Evolutionary conservation across 1,140 invertebrate genomes (phyloP), one percentile per base, ranked within the genome.

Genomic region (Ruditapes philippinarum): DNA sequence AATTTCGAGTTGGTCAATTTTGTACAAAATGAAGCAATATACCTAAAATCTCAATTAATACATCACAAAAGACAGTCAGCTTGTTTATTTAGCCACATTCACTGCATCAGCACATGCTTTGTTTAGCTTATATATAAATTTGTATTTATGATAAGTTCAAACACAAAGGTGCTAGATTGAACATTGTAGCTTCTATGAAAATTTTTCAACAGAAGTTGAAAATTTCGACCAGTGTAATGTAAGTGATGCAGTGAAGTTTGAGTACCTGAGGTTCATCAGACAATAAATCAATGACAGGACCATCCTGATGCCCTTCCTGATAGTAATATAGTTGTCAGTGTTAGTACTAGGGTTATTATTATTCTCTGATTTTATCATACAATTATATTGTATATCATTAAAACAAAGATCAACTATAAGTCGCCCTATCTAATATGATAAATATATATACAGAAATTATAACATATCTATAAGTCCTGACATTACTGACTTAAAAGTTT

Each of bases 251-350:
- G 79, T 81, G 65, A 65, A 31, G 60, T 9, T 28, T 9, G 0
- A 28, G 28, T 81, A 80, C 57, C 78, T 89, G 78, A 25, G 87
- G n/a, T 54, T 80, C 78, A 54, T 38, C 42, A 9, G 70, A 40
- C 28, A 78, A 28, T 54, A 89, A 38, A 57, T 74, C 78, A 33
- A 70, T 60, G 33, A 73, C 79, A 14, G 62, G 51, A n/a, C 42
- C 33, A 31, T 80, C 78, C 49, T 80, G 78, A 49, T 89, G 78
- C 42, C 65, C 33, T 42, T 89, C 87, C 65, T 73, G 28, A 31
- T 54, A 25, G 49, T 89, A 57, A 31, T 28, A 82, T 54, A 54
- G 31, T 19, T 42, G 45, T 19, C 33, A 9, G 33, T 33, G 25
- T 65, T 74, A 74, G 4, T 68, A n/a, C 4, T 31, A 11, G n/a